Evolutionary conservation across 2,888 invertebrate species (phyloP).

Genomic region (Eledona agricola): DNA sequence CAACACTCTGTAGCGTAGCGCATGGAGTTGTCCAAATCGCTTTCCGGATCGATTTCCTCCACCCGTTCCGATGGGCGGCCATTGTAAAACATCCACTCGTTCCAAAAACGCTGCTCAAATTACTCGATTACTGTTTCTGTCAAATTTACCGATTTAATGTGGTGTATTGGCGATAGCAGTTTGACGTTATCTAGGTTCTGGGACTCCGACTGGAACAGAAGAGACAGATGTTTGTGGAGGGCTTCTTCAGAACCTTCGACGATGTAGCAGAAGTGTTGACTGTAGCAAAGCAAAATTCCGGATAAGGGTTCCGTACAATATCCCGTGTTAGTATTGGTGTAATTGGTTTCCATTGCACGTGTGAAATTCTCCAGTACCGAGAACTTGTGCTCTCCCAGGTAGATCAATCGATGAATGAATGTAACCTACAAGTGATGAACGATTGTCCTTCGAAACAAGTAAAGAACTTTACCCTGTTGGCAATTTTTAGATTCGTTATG

Average conservation of each 20-base stretch:
- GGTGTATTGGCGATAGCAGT: slow-evolving; percentile 20
- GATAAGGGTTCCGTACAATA: slow-evolving; percentile 46
- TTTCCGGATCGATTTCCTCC: slow-evolving; percentile 40
- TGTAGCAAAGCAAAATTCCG: slow-evolving; percentile 65
- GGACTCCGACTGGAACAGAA: neutral
- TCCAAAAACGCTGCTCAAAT: slow-evolving; percentile 46
- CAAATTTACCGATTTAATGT: slow-evolving; percentile 19
- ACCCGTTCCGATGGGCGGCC: slow-evolving; percentile 43
- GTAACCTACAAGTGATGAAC: slow-evolving; percentile 42
- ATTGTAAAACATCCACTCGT: slow-evolving; percentile 42
- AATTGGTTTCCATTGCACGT: slow-evolving; percentile 8
- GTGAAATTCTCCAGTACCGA: neutral
- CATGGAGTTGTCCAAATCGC: slow-evolving; percentile 39
- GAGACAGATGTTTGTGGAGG: slow-evolving; percentile 6
- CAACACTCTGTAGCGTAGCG: slow-evolving; percentile 38
- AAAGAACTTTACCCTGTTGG: slow-evolving; percentile 40
- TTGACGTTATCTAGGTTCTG: slow-evolving; percentile 6
- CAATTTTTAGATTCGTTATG: slow-evolving; percentile 44
- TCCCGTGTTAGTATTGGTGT: slow-evolving; percentile 7
- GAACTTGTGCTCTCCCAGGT: slow-evolving; percentile 46
- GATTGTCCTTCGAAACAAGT: slow-evolving; percentile 1
- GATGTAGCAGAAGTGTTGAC: slow-evolving; percentile 65
- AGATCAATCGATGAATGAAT: slow-evolving; percentile 48
- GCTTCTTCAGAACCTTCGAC: slow-evolving; percentile 57
- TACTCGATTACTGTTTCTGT: slow-evolving; percentile 23